These are phyloP conservation scores for Panthera tigris DNA, from an alignment of 2,113 vertebrate species.

Conservation along the genomic window DNA sequence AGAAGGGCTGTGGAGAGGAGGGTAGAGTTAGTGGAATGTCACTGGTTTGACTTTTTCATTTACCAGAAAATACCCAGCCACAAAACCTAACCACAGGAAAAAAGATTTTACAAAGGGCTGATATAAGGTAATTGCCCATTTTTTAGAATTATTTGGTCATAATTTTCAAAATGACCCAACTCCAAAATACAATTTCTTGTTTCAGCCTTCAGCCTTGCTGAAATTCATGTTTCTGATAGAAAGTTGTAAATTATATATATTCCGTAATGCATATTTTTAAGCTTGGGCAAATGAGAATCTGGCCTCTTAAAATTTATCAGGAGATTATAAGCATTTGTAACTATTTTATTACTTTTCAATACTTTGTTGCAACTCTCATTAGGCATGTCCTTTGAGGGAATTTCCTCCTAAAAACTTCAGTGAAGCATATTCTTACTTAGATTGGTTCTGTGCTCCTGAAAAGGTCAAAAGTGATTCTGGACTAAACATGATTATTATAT, in stretches of 20 bases:
- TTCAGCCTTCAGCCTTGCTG: neutral
- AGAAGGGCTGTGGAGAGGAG: neutral
- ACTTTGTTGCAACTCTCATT: neutral
- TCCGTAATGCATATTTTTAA: neutral
- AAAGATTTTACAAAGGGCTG: neutral
- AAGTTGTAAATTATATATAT: neutral
- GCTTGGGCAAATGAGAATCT: neutral
- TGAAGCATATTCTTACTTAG: neutral
- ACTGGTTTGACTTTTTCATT: neutral
- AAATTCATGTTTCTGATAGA: neutral
- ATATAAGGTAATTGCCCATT: neutral
- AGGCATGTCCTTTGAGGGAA: neutral
- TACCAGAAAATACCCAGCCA: neutral
- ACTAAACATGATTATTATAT: neutral
- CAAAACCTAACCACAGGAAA: neutral
- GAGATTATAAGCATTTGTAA: neutral
- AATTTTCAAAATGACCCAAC: conserved; percentile 29
- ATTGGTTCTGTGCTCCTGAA: neutral
- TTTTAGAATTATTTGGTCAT: neutral
- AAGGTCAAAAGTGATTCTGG: neutral
- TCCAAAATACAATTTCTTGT: conserved; percentile 8
- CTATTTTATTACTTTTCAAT: neutral
- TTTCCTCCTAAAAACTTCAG: neutral
- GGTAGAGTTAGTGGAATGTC: neutral
- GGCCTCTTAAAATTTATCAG: neutral